These are phyloP conservation scores for Geotrupes spiniger DNA, from an alignment of 2,888 invertebrate genomes.

Conservation along the genomic window DNA sequence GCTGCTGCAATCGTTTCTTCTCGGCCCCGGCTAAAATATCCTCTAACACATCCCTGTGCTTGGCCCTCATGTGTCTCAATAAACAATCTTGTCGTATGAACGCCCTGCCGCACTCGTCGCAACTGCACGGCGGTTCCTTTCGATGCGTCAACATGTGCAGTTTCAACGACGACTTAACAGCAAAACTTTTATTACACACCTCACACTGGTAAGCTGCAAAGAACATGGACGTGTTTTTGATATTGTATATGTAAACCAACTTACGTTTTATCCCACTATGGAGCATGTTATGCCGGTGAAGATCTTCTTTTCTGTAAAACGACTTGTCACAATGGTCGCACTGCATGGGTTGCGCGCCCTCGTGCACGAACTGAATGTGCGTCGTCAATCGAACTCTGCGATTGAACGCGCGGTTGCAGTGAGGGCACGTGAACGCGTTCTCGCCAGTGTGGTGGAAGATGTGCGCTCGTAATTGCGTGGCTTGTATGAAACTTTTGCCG, in stretches of 20 bases:
- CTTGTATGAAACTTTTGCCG: slow-evolving; percentile 76
- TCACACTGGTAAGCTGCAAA: slow-evolving; percentile 45
- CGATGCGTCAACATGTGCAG: slow-evolving; percentile 71
- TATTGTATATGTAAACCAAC: slow-evolving; percentile 22
- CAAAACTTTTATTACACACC: slow-evolving; percentile 64
- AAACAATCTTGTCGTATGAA: slow-evolving; percentile 78
- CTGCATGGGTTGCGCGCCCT: slow-evolving; percentile 59
- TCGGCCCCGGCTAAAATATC: slow-evolving; percentile 61
- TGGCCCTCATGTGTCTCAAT: slow-evolving; percentile 71
- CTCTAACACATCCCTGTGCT: slow-evolving; percentile 66
- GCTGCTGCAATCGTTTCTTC: slow-evolving; percentile 56
- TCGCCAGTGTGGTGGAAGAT: slow-evolving; percentile 72
- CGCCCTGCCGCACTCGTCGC: slow-evolving; percentile 74
- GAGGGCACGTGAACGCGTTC: slow-evolving; percentile 63
- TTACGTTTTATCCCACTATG: slow-evolving; percentile 62
- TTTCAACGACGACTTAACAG: slow-evolving; percentile 65
- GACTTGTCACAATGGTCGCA: slow-evolving; percentile 59
- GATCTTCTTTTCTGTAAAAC: slow-evolving; percentile 62
- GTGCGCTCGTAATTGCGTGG: slow-evolving; percentile 75
- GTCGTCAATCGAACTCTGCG: slow-evolving; percentile 51
- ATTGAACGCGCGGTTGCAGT: slow-evolving; percentile 54
- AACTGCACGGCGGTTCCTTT: slow-evolving; percentile 72
- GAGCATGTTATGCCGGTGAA: slow-evolving; percentile 57
- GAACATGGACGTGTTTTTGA: slow-evolving; percentile 8
- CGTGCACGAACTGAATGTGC: slow-evolving; percentile 63